Conservation (phyloP, 2,888 invertebrate genomes). For the Dryomyza anilis region DNA sequence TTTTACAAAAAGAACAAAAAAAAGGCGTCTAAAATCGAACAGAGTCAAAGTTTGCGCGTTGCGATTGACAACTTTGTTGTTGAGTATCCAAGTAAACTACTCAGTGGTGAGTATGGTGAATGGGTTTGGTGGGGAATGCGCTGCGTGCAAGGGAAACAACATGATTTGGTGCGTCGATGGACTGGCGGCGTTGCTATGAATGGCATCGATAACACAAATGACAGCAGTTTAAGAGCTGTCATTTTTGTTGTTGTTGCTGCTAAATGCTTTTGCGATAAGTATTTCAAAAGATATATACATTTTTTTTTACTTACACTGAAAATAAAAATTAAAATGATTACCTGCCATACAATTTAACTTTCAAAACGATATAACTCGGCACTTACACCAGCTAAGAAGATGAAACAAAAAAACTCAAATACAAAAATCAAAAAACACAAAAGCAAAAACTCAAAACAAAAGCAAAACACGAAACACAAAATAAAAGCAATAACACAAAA, state of each 20-base stretch:
- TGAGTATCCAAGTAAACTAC: background rate
- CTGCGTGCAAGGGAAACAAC: background rate
- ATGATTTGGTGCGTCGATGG: background rate
- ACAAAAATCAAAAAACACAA: too few species aligned
- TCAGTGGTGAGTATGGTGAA: background rate
- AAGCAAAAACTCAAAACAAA: too few species aligned
- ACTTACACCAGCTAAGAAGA: too few species aligned
- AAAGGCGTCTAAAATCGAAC: background rate
- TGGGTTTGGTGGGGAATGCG: background rate
- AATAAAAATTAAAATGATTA: too few species aligned
- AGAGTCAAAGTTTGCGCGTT: background rate
- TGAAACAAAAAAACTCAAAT: too few species aligned
- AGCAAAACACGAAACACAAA: too few species aligned
- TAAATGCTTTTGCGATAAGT: slow-evolving; percentile 28
- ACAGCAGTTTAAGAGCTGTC: background rate
- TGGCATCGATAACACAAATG: background rate
- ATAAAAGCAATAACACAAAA: too few species aligned
- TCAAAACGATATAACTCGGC: too few species aligned
- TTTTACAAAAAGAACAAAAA: background rate
- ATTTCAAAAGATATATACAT: too few species aligned
- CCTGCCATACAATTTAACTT: too few species aligned
- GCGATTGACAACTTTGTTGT: background rate
- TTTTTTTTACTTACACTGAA: too few species aligned
- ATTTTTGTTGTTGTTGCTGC: slow-evolving; percentile 15
- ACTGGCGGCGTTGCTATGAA: background rate